phyloP scores from a whole-genome alignment of 1,140 invertebrate species.

The Drosophila mojavensis region DNA sequence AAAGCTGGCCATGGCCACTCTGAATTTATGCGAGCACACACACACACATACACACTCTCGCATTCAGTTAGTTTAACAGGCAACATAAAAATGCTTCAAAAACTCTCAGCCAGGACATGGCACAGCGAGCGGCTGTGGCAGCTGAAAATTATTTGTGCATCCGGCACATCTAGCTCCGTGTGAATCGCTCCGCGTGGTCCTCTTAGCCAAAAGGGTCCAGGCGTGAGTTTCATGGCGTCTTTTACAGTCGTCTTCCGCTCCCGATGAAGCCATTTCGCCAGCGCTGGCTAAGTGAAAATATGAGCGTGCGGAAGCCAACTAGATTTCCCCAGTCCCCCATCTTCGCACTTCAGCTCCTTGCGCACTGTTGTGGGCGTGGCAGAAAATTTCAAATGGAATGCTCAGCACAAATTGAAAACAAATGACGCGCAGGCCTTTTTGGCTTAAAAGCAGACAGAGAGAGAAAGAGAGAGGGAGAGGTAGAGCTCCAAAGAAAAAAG shows the following conservation, averaged over 20 bases:
- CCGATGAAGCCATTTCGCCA: constrained; percentile 60
- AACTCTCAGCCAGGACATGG: constrained; percentile 28
- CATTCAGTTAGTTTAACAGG: neutral
- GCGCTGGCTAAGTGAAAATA: constrained; percentile 74
- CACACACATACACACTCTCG: constrained; percentile 8
- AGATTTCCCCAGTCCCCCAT: constrained; percentile 1
- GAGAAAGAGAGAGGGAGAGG: neutral
- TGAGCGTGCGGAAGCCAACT: constrained; percentile 65
- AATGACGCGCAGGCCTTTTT: constrained; percentile 66
- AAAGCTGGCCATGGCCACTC: constrained; percentile 44
- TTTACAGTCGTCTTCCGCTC: constrained; percentile 74
- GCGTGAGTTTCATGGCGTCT: constrained; percentile 74
- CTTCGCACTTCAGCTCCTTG: no score
- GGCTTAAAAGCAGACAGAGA: neutral
- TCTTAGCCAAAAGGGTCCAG: constrained; percentile 58
- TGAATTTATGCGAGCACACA: constrained; percentile 39
- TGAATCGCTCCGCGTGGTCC: constrained; percentile 69
- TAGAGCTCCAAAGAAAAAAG: neutral
- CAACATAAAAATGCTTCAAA: constrained; percentile 39
- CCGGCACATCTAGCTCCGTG: constrained; percentile 63
- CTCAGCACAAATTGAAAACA: constrained; percentile 77
- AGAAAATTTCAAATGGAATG: constrained; percentile 63
- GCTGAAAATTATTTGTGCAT: constrained; percentile 77
- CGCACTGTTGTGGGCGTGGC: constrained; percentile 14
- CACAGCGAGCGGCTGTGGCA: constrained; percentile 45